Evolutionary conservation across 2,113 vertebrate species (phyloP).

Genomic region (Illadopsis cleaveri): DNA sequence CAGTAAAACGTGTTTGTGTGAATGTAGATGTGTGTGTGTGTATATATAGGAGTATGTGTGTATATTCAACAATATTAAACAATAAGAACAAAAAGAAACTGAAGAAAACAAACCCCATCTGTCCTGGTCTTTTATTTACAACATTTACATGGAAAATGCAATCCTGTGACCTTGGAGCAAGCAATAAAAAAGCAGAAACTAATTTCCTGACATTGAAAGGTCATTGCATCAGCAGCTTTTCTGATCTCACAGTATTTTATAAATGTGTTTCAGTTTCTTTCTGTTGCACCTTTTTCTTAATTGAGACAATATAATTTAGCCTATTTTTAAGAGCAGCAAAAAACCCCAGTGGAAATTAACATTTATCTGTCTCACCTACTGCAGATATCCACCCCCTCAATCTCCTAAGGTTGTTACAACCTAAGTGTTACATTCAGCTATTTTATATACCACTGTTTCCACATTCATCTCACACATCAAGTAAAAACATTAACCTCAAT

Average conservation of each 20-base stretch:
- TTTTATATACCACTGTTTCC: not conserved
- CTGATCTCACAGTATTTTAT: not conserved
- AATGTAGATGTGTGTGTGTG: accelerated
- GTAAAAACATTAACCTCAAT: not conserved
- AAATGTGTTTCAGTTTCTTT: not conserved
- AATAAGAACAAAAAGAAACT: not conserved
- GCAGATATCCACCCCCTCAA: not conserved
- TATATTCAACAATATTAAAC: not conserved
- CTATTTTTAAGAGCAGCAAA: not conserved
- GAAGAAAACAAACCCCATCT: not conserved
- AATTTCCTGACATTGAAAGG: not conserved
- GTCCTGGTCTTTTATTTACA: not conserved
- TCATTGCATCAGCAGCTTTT: not conserved
- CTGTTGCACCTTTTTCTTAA: not conserved
- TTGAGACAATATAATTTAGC: not conserved
- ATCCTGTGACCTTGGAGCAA: not conserved
- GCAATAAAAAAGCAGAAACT: not conserved
- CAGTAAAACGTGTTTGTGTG: not conserved
- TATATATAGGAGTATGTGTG: accelerated
- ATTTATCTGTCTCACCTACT: not conserved
- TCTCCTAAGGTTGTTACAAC: not conserved
- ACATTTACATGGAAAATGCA: not conserved
- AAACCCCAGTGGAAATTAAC: not conserved
- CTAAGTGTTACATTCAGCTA: not conserved
- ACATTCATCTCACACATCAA: not conserved